Evolutionary conservation across 2,888 invertebrate species (phyloP).

Genomic region (Oscheius sp.): DNA sequence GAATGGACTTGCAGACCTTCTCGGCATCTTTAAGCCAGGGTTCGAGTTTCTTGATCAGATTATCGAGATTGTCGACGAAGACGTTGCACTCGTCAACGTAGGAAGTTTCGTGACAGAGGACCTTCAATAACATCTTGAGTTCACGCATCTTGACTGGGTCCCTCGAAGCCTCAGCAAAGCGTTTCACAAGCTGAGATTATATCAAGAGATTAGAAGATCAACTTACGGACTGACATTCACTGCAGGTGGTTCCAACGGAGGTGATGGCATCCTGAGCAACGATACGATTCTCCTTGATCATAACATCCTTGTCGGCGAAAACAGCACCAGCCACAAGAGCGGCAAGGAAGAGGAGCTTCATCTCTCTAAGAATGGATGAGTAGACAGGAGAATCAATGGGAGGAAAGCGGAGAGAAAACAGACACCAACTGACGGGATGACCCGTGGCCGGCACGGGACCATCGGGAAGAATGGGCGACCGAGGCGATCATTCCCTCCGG

Average conservation of each 20-base stretch:
- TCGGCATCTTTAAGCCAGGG: conserved; percentile 64
- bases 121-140: conserved; percentile 51
- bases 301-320: conserved; percentile 35
- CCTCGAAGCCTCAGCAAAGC: conserved; percentile 56
- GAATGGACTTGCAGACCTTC: conserved; percentile 60
- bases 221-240: conserved; percentile 48
- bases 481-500: too few relatives aligned
- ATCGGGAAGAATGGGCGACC: not conserved
- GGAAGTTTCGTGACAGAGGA: conserved; percentile 57
- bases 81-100: conserved; percentile 63
- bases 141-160: conserved; percentile 62
- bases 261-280: conserved; percentile 28
- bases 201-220: not conserved
- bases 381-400: conserved; percentile 2
- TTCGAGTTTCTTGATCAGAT: conserved; percentile 59
- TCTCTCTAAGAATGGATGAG: not conserved
- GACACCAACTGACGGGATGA: conserved; percentile 20
- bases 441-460: conserved; percentile 23
- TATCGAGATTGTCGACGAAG: conserved; percentile 63
- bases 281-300: conserved; percentile 52
- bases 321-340: conserved; percentile 23
- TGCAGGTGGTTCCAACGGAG: conserved; percentile 40
- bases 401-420: conserved; percentile 9
- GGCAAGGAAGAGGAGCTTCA: conserved; percentile 18
- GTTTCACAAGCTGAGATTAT: conserved; percentile 49